phyloP scores from a whole-genome alignment of 1,140 invertebrate species.

The Melanaphis sacchari region DNA sequence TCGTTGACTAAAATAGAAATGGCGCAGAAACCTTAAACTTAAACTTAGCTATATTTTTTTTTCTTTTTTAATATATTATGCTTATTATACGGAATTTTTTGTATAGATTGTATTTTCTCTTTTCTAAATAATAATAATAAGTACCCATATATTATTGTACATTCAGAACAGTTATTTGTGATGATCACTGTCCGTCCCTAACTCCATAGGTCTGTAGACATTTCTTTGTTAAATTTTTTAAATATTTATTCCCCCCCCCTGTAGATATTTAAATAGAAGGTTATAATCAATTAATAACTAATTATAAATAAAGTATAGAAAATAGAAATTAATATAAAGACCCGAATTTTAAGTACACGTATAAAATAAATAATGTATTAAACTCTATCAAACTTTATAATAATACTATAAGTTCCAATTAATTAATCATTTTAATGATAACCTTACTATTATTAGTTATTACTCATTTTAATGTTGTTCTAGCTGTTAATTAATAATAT shows the following conservation, averaged over 20 bases:
- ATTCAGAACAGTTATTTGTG: neutral
- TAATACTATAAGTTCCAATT: neutral
- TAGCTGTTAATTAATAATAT: too few species aligned
- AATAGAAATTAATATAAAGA: too few species aligned
- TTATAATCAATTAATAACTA: too few species aligned
- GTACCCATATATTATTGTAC: neutral
- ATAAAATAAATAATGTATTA: neutral
- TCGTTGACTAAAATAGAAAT: neutral
- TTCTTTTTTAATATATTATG: neutral
- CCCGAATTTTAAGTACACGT: neutral
- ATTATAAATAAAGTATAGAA: too few species aligned
- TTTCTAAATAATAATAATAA: neutral
- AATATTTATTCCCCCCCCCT: too few species aligned
- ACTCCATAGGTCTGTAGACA: neutral
- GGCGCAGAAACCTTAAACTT: too few species aligned
- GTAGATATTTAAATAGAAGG: neutral
- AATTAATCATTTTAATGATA: neutral
- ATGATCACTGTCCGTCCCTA: neutral
- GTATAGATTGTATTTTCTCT: neutral
- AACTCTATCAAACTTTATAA: neutral
- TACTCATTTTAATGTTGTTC: neutral
- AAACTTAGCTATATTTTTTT: too few species aligned
- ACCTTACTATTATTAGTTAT: neutral
- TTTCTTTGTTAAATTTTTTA: too few species aligned
- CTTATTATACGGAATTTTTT: neutral